A percentile compares a stretch with the other conserved stretches of the same genome.
Evolutionary conservation across 2,888 invertebrate species (phyloP).

Genomic region (Cosmia trapezina): DNA sequence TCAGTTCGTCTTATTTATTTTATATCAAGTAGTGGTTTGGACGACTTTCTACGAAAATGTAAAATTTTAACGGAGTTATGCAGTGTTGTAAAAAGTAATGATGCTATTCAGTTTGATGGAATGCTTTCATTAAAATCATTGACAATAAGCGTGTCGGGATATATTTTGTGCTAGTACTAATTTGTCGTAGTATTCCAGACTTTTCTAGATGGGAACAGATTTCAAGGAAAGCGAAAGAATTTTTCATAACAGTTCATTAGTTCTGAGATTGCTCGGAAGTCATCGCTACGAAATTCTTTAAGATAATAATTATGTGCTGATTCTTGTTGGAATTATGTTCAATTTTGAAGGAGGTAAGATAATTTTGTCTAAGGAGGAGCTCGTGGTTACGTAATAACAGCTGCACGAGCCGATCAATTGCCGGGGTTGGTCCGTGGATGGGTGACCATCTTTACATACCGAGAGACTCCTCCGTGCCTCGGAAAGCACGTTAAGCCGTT

Average conservation of each 20-base stretch:
- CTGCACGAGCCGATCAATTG: too few species aligned
- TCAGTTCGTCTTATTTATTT: conserved; percentile 71
- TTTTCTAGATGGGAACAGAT: conserved; percentile 33
- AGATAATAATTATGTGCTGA: conserved; percentile 16
- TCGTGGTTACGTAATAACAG: too few species aligned
- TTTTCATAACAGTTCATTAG: conserved; percentile 59
- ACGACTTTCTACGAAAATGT: conserved; percentile 52
- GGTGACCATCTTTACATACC: too few species aligned
- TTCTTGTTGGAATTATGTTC: neutral
- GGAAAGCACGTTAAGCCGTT: too few species aligned
- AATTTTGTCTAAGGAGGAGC: neutral
- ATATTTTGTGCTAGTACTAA: conserved; percentile 37
- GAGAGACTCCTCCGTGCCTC: too few species aligned
- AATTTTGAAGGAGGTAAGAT: conserved; percentile 10
- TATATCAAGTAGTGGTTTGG: conserved; percentile 67
- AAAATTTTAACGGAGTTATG: conserved; percentile 54
- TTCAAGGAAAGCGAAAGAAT: conserved; percentile 39
- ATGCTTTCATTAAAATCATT: conserved; percentile 42
- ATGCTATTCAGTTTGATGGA: conserved; percentile 35
- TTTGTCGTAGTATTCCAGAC: conserved; percentile 27
- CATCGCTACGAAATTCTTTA: conserved; percentile 38
- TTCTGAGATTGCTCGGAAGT: conserved; percentile 18
- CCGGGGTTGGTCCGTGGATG: too few species aligned
- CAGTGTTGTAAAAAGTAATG: conserved; percentile 59
- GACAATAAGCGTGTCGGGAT: conserved; percentile 17